A percentile compares a stretch with the other conserved stretches of the same genome.
phyloP scores from a whole-genome alignment of 2,888 invertebrate species.

The Phalera bucephala region DNA sequence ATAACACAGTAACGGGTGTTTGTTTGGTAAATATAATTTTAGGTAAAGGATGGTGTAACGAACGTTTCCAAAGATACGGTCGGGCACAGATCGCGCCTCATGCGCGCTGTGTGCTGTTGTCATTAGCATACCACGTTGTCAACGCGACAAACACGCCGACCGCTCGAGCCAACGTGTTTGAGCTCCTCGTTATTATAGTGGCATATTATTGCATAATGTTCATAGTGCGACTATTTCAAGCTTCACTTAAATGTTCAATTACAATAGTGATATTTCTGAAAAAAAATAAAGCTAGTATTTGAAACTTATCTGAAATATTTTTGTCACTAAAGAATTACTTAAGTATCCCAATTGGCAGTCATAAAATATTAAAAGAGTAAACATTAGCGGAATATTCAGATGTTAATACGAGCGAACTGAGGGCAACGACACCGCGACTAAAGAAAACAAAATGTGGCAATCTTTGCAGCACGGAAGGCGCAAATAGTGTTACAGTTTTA shows the following conservation, averaged over 20 bases:
- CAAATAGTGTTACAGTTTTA: not conserved
- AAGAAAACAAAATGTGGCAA: constrained; percentile 44
- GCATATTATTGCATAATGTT: constrained; percentile 36
- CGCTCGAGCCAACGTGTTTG: constrained; percentile 50
- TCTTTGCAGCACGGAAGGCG: constrained; percentile 7
- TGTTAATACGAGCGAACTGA: constrained; percentile 40
- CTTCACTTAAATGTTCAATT: constrained; percentile 6
- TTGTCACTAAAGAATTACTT: constrained; percentile 35
- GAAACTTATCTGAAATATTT: constrained; percentile 5
- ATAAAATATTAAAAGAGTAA: constrained; percentile 48
- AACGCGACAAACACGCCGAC: constrained; percentile 59
- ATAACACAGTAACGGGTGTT: constrained; percentile 42
- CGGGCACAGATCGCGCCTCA: constrained; percentile 41
- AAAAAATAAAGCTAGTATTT: not conserved
- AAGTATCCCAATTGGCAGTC: constrained; percentile 40
- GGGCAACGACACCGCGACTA: constrained; percentile 52
- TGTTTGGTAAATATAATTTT: constrained; percentile 57
- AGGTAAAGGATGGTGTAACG: constrained; percentile 47
- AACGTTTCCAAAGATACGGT: constrained; percentile 44
- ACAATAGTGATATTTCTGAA: not conserved
- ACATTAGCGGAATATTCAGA: constrained; percentile 46
- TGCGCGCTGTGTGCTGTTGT: constrained; percentile 46
- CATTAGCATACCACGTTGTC: constrained; percentile 62
- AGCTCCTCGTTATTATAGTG: constrained; percentile 43
- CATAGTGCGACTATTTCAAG: constrained; percentile 24